Evolutionary conservation across 1,140 invertebrate species (phyloP), one percentile per base, ranked within the genome.

Genomic region (Zophobas atratus): DNA sequence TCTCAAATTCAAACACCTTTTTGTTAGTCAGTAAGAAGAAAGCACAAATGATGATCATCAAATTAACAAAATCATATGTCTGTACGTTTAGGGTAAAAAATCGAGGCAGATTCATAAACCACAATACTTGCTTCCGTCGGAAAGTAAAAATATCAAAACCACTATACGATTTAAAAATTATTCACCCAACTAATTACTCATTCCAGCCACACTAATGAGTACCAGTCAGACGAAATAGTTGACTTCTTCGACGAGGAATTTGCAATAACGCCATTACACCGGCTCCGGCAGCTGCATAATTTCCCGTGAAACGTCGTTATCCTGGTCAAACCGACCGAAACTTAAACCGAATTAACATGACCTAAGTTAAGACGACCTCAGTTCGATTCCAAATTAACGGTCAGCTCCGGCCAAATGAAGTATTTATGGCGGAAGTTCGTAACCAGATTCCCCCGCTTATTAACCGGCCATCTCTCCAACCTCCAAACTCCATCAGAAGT

Each of bases 331-430:
- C 67, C 70, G 43, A 55, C 76, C 76, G 34, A 51, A 77, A 60
- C 76, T 56, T 70, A 57, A 70, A 77, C 34, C 67, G 8, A 77
- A 77, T 77, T 77, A 57, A 57, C 67, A 48, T 77, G 53, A 77
- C 63, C 75, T 70, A 32, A 63, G 63, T 43, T 72, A 71, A 77
- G 53, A 60, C 20, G 46, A 35, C 32, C 53, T 48, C 36, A 38
- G 46, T 73, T 73, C 71, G 49, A 73, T 73, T 53, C 32, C 36
- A 56, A 43, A 73, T 73, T 73, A 73, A 73, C 71, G 71, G 49
- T 56, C n/a, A 73, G 39, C 55, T 6, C 46, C 51, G 49, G 46
- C 34, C 55, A 73, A 73, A 55, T 56, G 71, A 73, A 53, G 39
- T 73, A 73, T 73, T 73, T 73, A 73, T 55, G 71, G 49, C 3